These are phyloP conservation scores for Aplodontia rufa DNA, from an alignment of 2,113 vertebrate species.

Conservation along the genomic window DNA sequence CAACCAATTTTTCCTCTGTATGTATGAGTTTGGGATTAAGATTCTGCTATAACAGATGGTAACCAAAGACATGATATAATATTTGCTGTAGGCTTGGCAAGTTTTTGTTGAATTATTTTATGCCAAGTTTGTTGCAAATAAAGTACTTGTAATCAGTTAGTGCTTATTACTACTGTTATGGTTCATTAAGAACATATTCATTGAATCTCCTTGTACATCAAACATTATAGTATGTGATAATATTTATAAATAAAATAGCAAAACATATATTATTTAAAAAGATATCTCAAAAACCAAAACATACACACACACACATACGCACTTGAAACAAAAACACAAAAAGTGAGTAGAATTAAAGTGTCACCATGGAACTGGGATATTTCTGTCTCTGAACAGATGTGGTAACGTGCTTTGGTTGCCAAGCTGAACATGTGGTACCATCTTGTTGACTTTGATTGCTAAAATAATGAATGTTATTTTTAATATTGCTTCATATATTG, in stretches of 20 bases:
- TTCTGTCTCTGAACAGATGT: background rate
- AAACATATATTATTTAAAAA: background rate
- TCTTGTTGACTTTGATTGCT: background rate
- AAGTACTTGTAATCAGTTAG: background rate
- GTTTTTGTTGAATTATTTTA: slow-evolving; percentile 4
- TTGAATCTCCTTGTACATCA: background rate
- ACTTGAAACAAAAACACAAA: background rate
- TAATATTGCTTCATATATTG: background rate
- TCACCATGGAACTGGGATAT: background rate
- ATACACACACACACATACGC: background rate
- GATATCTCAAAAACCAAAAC: background rate
- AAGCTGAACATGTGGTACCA: background rate
- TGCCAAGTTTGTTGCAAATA: background rate
- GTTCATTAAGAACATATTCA: background rate
- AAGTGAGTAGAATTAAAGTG: slow-evolving; percentile 30
- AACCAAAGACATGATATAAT: background rate
- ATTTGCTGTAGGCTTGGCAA: background rate
- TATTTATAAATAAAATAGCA: background rate
- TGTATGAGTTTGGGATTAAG: background rate
- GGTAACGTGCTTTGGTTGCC: background rate
- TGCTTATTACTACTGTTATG: background rate
- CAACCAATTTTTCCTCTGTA: background rate
- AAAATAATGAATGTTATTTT: background rate
- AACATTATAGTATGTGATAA: background rate
- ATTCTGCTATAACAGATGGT: background rate